Evolutionary conservation across 1,140 invertebrate genomes (phyloP).

Genomic region (Lordiphosa stackelbergi): DNA sequence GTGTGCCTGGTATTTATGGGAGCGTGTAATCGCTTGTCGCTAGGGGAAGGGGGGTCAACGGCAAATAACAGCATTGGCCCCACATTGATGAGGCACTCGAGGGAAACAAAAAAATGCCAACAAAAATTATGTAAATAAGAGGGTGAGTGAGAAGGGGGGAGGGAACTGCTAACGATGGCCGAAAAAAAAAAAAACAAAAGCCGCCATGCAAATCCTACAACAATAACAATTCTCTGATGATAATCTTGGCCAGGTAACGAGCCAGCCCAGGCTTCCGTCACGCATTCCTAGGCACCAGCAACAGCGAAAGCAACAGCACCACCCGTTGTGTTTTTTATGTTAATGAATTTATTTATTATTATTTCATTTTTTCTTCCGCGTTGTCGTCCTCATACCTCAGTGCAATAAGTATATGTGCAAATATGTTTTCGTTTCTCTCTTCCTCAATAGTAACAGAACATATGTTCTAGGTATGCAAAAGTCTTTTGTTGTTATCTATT

Average conservation of each 20-base stretch:
- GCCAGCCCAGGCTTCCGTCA: conserved; percentile 47
- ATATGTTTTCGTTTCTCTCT: too few species aligned
- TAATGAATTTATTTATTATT: conserved; percentile 74
- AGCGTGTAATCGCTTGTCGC: conserved; percentile 6
- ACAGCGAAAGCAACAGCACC: conserved; percentile 2
- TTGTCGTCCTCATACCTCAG: too few species aligned
- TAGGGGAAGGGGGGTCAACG: not conserved
- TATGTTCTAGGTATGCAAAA: too few species aligned
- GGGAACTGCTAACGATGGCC: conserved; percentile 28
- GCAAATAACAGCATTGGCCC: not conserved
- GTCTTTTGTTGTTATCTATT: too few species aligned
- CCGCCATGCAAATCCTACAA: conserved; percentile 48
- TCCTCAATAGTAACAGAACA: too few species aligned
- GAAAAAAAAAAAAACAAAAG: conserved; percentile 12
- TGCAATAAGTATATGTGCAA: too few species aligned
- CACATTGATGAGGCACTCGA: conserved; percentile 9
- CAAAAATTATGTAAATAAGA: conserved; percentile 39
- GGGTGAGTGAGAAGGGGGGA: not conserved
- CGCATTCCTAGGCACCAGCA: conserved; percentile 33
- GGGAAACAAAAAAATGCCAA: conserved; percentile 5
- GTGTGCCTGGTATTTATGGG: not conserved
- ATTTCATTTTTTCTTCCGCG: conserved; percentile 33
- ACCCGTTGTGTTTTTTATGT: conserved; percentile 29
- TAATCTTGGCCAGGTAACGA: conserved; percentile 66
- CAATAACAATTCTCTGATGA: conserved; percentile 63